Evolutionary conservation across 2,888 invertebrate species (phyloP).

Genomic region (Lasioglossum lativentre): DNA sequence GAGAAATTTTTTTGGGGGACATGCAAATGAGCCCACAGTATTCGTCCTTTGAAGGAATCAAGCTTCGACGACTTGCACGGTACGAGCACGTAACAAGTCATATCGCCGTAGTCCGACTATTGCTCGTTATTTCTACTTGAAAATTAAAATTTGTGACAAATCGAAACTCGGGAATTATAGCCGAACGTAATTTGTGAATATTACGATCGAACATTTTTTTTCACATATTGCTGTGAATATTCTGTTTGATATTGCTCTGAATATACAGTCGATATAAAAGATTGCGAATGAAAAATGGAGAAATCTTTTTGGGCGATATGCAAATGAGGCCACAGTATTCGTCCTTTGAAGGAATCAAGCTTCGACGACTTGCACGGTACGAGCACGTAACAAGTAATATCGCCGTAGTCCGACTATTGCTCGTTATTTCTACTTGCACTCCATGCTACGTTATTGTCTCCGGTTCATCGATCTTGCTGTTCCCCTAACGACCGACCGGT

Average conservation of each 20-base stretch:
- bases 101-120: background rate
- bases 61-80: background rate
- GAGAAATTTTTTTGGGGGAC: background rate
- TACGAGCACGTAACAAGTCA: background rate
- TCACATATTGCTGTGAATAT: too few species aligned
- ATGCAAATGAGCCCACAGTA: background rate
- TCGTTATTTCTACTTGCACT: constrained; percentile 3
- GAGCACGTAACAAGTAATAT: background rate
- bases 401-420: background rate
- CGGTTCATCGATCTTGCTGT: constrained; percentile 1
- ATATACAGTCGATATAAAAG: too few species aligned
- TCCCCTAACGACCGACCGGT: background rate
- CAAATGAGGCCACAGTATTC: background rate
- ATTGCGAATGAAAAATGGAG: background rate
- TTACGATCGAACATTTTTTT: too few species aligned
- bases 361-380: background rate
- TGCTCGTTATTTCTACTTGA: background rate
- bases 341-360: too few species aligned
- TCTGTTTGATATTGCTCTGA: too few species aligned
- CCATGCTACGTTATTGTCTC: background rate
- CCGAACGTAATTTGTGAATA: too few species aligned
- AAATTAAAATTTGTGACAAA: background rate
- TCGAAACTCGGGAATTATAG: too few species aligned
- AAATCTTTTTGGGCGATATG: background rate
- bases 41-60: too few species aligned